Conservation (phyloP, 2,888 invertebrate genomes). For the Athripsodes cinereus region DNA sequence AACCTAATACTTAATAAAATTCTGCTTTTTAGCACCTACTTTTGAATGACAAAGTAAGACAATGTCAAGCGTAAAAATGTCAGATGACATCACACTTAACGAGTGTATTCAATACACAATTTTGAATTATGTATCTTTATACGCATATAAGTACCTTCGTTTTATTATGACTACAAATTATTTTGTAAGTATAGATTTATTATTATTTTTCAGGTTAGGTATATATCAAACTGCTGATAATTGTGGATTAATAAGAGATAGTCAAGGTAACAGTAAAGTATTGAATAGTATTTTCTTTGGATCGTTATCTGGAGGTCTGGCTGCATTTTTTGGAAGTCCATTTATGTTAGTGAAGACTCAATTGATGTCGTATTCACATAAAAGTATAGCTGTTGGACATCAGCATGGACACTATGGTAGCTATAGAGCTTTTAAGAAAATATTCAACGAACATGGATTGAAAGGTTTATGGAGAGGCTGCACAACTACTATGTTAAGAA, state of each 20-base stretch:
- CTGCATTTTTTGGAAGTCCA: slow-evolving; percentile 77
- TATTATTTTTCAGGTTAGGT: slow-evolving; percentile 52
- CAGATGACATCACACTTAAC: no score
- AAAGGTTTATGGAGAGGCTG: slow-evolving; percentile 66
- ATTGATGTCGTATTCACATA: slow-evolving; percentile 70
- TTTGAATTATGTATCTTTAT: no score
- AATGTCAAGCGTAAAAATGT: no score
- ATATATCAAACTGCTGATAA: slow-evolving; percentile 69
- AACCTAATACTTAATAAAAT: no score
- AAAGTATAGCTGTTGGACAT: slow-evolving; percentile 79
- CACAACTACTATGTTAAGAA: slow-evolving; percentile 65
- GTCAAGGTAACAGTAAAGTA: slow-evolving; percentile 62
- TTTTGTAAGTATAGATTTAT: no score
- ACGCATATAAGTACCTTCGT: no score
- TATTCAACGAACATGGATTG: slow-evolving; percentile 53
- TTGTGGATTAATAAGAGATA: slow-evolving; percentile 54
- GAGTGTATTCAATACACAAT: no score
- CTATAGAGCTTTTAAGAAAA: slow-evolving; percentile 55
- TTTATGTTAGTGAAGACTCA: slow-evolving; percentile 87
- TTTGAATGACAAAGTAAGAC: no score
- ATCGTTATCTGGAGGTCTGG: slow-evolving; percentile 69
- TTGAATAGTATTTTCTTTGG: slow-evolving; percentile 65
- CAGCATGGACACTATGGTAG: slow-evolving; percentile 75
- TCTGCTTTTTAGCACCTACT: no score
- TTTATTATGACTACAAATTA: no score